phyloP scores from a whole-genome alignment of 2,113 vertebrate species.

The Pelecanoides urinatrix region DNA sequence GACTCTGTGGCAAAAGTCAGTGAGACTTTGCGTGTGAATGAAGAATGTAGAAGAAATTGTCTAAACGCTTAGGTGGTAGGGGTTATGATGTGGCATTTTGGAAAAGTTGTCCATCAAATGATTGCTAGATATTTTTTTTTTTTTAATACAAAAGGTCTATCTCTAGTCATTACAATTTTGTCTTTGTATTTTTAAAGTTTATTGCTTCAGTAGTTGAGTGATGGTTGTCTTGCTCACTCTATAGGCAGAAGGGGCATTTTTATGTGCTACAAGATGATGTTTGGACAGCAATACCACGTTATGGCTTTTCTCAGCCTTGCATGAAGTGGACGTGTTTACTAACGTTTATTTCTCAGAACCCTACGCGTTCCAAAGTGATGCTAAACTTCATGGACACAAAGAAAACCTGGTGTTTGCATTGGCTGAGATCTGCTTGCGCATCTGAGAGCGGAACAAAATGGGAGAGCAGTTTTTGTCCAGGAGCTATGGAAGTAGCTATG shows the following conservation, averaged over 20 bases:
- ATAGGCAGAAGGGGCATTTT: background rate
- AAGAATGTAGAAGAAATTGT: background rate
- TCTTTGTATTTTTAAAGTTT: background rate
- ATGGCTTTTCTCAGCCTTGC: background rate
- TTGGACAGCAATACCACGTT: background rate
- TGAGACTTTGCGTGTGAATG: background rate
- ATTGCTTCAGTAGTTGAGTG: background rate
- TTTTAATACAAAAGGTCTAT: background rate
- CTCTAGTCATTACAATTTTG: background rate
- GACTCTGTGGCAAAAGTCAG: background rate
- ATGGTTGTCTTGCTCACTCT: background rate
- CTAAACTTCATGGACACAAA: background rate
- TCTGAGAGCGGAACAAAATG: background rate
- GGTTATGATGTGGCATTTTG: background rate
- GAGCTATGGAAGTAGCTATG: background rate
- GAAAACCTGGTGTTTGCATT: background rate
- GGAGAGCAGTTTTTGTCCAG: background rate
- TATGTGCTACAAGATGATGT: background rate
- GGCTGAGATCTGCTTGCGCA: background rate
- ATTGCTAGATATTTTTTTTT: background rate
- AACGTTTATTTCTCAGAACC: background rate
- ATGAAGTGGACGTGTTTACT: background rate
- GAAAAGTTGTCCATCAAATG: background rate
- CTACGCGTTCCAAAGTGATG: background rate
- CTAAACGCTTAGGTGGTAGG: accelerated